Evolutionary conservation across 2,797 vertebrate genomes (phyloP), one percentile per base, ranked within the genome.

Genomic region (Pagetopsis macropterus): DNA sequence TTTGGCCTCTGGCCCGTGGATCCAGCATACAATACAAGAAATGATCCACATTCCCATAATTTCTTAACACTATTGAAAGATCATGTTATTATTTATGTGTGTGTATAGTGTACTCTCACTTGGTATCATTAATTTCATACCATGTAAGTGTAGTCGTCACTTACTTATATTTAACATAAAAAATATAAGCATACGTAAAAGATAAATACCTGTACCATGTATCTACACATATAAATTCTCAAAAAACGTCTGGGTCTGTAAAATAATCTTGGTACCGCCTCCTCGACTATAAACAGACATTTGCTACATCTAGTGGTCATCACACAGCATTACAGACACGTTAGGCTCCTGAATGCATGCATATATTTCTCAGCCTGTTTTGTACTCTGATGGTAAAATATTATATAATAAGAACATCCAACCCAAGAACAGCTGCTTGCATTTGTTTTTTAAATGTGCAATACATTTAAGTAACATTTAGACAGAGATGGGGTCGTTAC

Each of bases 381-480:
- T 44, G 50, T 48, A 15, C 21, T 59, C 43, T 67, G 64, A n/a
- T 55, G 27, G 45, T 56, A 27, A 65, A 62, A 75, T 66, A 79
- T 66, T 14, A 43, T n/a, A 40, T 17, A 58, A 66, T 65, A 19
- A 48, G 9, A 46, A 51, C 43, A 73, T 57, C 21, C 33, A 67
- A 70, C 12, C 2, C 1, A 55, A 14, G 11, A 56, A 46, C 64
- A 16, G 59, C 54, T 66, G 70, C 66, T 67, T 12, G 45, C 10
- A 15, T 55, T 45, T 55, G 17, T 46, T 23, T 51, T 51, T 90
- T 81, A 91, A 10, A 93, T 85, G 75, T 94, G 84, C 78, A 87
- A 72, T 3, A 89, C 86, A 27, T 72, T 95, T 73, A 96, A 90
- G 33, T 92, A 88, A 50, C 94, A 94, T 17, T 95, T 93, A 43